Base-by-base conservation (phyloP, 1,140 invertebrate genomes). In the Rhizoglyphus robini region DNA sequence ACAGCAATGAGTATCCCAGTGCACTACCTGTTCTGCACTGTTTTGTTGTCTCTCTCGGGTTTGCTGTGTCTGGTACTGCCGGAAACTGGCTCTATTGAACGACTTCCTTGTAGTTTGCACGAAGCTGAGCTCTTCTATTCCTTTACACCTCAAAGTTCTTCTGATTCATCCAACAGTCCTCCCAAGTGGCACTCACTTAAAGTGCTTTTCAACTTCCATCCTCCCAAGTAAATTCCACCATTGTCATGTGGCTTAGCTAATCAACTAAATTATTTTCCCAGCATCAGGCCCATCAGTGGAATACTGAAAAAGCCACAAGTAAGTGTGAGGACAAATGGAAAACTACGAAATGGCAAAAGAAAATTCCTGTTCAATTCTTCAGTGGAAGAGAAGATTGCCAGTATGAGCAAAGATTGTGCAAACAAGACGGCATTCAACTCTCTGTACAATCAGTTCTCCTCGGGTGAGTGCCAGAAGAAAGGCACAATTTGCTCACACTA, bases 401-500 rank as follows among this genome's bases (percentile, higher is more conserved):
- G 8, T 5, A 25, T 54, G 51, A 54, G 20, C 20, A 20, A 54
- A 32, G 20, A 54, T 25, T 25, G 23, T 25, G 51, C 51, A 8
- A 54, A 20, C 23, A 8, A 54, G 20, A 54, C 51, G 51, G 51
- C 51, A 8, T 11, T 54, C 51, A 54, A 54, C 20, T 54, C 51
- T 8, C 51, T 54, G 15, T 54, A 54, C 51, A 54, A 54, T 54
- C 51, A 54, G 20, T 54, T 54, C 20, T 41, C 8, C 36, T 41
- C 36, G 36, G 51, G 51, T 32, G 5, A 27, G 23, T 27, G 20
- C 31, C 8, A 32, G 15, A 8, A 20, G 51, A 8, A 15, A 25
- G 20, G 8, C 51, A 54, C 23, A 15, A 54, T 54, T 32, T 18
- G 36, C 18, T 41, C 36, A 41, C 36, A 32, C 51, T 11, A 8